Percentiles rank a stretch among this genome's conserved stretches.
phyloP scores from a whole-genome alignment of 2,888 invertebrate genomes.

The Bembecia ichneumoniformis region DNA sequence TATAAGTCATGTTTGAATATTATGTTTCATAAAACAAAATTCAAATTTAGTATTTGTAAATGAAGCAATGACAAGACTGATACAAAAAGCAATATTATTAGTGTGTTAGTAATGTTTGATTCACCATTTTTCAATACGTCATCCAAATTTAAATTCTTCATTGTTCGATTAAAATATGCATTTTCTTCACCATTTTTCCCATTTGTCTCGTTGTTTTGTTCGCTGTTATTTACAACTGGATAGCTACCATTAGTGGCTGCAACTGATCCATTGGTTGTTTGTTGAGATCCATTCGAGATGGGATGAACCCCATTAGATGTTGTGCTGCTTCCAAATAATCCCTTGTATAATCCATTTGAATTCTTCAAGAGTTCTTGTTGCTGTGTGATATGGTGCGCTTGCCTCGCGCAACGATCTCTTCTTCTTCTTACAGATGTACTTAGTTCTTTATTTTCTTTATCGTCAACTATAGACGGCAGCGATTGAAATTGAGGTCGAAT shows the following conservation, averaged over 20 bases:
- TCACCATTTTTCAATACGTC: conserved; percentile 62
- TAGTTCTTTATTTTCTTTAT: conserved; percentile 76
- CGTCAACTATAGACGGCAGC: conserved; percentile 37
- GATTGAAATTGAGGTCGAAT: conserved; percentile 20
- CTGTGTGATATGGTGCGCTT: conserved; percentile 86
- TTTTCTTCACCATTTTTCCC: conserved; percentile 38
- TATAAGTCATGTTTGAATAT: conserved; percentile 1
- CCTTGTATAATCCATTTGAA: conserved; percentile 35
- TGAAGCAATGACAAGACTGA: background rate
- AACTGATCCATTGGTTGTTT: background rate
- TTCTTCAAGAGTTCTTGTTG: conserved; percentile 76
- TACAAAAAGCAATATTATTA: conserved; percentile 21
- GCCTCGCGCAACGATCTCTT: conserved; percentile 86
- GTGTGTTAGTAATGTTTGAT: conserved; percentile 50
- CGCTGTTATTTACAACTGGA: conserved; percentile 12
- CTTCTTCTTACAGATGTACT: conserved; percentile 85
- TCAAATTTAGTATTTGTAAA: background rate
- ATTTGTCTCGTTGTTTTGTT: conserved; percentile 28
- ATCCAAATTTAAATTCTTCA: conserved; percentile 33
- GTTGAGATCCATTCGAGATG: background rate
- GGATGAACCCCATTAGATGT: conserved; percentile 20
- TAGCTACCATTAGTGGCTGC: conserved; percentile 18
- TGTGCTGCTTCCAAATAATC: conserved; percentile 24
- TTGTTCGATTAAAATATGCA: conserved; percentile 20
- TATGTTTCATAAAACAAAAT: background rate